phyloP scores from a whole-genome alignment of 2,888 invertebrate species.

The Brachylomia viminalis region DNA sequence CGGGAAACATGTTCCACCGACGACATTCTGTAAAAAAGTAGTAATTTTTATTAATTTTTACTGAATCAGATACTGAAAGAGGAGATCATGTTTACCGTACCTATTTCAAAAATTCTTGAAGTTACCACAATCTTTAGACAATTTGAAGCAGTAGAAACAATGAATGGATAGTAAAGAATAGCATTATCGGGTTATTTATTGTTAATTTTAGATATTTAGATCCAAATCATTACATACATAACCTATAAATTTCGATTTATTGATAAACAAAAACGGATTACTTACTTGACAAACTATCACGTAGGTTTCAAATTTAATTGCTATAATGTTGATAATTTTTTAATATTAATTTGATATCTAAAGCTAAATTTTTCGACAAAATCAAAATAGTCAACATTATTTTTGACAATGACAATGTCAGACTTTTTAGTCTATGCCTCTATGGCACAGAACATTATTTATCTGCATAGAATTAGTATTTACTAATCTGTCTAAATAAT shows the following conservation, averaged over 20 bases:
- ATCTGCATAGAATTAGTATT: not conserved
- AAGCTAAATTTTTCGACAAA: not conserved
- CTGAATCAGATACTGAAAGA: not conserved
- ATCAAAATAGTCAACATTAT: not conserved
- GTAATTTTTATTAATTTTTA: not conserved
- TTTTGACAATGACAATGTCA: not conserved
- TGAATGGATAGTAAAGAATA: not conserved
- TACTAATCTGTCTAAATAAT: not conserved
- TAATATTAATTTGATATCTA: not conserved
- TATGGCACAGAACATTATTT: not conserved
- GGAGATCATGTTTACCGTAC: not conserved
- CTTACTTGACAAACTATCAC: not conserved
- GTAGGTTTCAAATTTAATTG: not conserved
- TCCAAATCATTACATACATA: conserved; percentile 42
- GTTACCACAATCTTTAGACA: not conserved
- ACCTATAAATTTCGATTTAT: conserved; percentile 27
- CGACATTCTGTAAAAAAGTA: conserved; percentile 70
- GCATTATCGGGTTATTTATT: not conserved
- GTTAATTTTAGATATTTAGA: not conserved
- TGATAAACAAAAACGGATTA: not conserved
- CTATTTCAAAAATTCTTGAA: too few species aligned
- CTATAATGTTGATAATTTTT: not conserved
- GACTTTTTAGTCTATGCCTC: not conserved
- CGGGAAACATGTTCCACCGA: conserved; percentile 89
- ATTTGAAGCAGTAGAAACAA: not conserved